Conservation (phyloP, 2,113 vertebrate species). For the Erpornis zantholeuca region DNA sequence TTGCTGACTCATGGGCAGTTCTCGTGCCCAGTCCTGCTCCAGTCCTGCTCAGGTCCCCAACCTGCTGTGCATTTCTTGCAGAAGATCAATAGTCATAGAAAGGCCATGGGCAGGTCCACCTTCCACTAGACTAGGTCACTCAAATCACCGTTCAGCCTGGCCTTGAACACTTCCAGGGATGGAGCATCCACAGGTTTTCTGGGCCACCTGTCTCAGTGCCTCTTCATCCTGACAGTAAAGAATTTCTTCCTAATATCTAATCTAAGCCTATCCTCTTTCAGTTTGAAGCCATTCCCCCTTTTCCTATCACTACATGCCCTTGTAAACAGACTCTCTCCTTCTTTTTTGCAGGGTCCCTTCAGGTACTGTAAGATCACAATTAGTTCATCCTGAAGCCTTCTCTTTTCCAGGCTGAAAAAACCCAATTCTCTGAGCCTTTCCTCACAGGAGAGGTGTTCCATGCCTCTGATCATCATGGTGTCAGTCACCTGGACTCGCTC, state of each 20-base stretch:
- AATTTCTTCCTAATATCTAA: not conserved
- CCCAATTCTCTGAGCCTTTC: not conserved
- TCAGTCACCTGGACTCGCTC: not conserved
- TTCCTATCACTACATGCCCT: not conserved
- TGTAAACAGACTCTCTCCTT: not conserved
- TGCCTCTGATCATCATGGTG: not conserved
- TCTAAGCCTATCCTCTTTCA: not conserved
- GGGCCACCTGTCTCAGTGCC: not conserved
- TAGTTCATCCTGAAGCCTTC: not conserved
- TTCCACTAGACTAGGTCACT: not conserved
- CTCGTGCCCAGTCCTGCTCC: fast-evolving
- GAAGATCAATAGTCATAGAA: not conserved
- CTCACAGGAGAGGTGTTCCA: not conserved
- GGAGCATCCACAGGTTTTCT: not conserved
- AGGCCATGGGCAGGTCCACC: not conserved
- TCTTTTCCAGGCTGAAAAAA: not conserved
- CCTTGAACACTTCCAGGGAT: not conserved
- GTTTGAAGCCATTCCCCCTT: not conserved
- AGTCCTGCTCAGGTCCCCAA: too few species aligned
- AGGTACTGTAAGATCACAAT: not conserved
- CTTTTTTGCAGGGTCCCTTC: not conserved
- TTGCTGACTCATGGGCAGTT: not conserved
- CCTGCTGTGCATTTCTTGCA: not conserved
- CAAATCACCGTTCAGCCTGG: not conserved
- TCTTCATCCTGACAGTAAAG: not conserved